A percentile compares a stretch with the other conserved stretches of the same genome.
Evolutionary conservation across 2,888 invertebrate genomes (phyloP).

Genomic region (Ornithoptera alexandrae): DNA sequence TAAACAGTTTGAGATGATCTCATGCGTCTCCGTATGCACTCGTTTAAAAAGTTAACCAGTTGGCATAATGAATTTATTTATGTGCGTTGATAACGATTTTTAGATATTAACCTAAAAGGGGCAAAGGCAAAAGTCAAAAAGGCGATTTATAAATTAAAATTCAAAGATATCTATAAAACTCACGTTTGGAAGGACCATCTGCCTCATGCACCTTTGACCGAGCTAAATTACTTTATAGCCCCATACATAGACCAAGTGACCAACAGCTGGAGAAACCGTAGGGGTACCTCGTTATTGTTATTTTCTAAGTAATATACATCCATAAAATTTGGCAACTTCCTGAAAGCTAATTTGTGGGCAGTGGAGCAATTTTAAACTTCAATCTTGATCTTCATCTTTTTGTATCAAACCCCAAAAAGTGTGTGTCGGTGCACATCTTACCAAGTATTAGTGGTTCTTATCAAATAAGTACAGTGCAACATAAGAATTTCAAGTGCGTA

Average conservation of each 20-base stretch:
- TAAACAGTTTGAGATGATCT: not conserved
- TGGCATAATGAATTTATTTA: slow-evolving; percentile 9
- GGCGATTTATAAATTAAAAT: not conserved
- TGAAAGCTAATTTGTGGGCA: not conserved
- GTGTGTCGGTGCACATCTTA: slow-evolving; percentile 2
- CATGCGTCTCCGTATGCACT: not conserved
- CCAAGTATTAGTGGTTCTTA: slow-evolving; percentile 1
- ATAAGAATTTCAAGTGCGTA: not conserved
- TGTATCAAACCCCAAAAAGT: slow-evolving; percentile 6
- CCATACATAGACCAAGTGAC: no score
- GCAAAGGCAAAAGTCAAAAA: slow-evolving; percentile 11
- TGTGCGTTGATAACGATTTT: slow-evolving; percentile 1
- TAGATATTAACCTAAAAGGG: not conserved
- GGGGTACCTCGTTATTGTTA: not conserved
- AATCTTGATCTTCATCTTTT: not conserved
- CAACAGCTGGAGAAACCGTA: not conserved
- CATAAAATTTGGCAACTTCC: not conserved
- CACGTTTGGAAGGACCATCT: not conserved
- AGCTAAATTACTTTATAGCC: not conserved
- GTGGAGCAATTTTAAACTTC: no score
- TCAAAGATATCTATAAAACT: not conserved
- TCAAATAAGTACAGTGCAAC: slow-evolving; percentile 7
- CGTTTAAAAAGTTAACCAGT: not conserved
- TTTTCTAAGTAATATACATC: not conserved
- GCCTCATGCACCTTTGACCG: not conserved